phyloP scores from a whole-genome alignment of 1,140 invertebrate genomes.

The Chlorops oryzae region DNA sequence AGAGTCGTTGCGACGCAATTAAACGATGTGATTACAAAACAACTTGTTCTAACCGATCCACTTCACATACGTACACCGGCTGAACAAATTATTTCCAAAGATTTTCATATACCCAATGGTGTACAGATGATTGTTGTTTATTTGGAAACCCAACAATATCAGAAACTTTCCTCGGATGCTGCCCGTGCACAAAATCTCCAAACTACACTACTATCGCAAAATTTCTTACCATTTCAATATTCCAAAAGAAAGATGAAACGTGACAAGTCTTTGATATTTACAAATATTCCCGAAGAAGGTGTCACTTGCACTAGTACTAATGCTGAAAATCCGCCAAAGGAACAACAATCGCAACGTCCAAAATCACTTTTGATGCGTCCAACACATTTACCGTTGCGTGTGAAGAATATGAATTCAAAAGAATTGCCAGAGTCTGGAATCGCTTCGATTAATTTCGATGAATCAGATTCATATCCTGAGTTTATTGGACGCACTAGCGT shows the following conservation, averaged over 20 bases:
- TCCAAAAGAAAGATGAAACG: constrained; percentile 58
- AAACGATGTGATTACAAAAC: constrained; percentile 65
- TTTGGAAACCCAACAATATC: constrained; percentile 58
- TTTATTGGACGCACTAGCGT: constrained; percentile 62
- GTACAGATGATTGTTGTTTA: constrained; percentile 74
- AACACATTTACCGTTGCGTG: constrained; percentile 53
- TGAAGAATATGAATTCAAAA: constrained; percentile 52
- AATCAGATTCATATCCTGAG: constrained; percentile 47
- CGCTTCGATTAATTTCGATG: constrained; percentile 45
- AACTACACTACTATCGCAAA: constrained; percentile 25
- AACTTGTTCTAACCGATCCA: constrained; percentile 71
- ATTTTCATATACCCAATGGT: constrained; percentile 67
- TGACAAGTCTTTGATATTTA: constrained; percentile 70
- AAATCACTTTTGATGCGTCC: constrained; percentile 44
- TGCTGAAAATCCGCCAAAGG: not conserved
- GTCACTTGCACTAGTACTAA: not conserved
- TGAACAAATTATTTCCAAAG: constrained; percentile 55
- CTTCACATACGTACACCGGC: constrained; percentile 72
- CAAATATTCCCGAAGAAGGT: constrained; percentile 67
- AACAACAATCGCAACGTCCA: constrained; percentile 15
- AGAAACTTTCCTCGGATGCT: constrained; percentile 45
- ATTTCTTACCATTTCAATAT: constrained; percentile 32
- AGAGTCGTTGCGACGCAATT: constrained; percentile 76
- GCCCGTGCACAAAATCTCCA: constrained; percentile 38
- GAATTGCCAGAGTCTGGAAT: constrained; percentile 51